Evolutionary conservation across 2,113 vertebrate species (phyloP), one percentile per base, ranked within the genome.

Genomic region (Cephalopholis sonnerati): DNA sequence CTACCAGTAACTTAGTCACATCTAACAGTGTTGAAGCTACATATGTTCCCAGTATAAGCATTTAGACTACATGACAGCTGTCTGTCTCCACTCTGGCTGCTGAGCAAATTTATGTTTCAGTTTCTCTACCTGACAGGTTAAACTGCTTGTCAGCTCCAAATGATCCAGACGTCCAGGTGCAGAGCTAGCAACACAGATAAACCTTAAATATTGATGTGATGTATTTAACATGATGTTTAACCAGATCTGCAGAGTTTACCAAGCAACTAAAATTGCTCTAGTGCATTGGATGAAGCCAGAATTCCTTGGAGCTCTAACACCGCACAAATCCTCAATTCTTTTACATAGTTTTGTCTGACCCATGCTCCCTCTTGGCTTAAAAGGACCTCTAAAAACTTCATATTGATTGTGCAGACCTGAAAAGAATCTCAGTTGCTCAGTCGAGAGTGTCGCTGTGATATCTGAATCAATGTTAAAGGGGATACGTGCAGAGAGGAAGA

Each of bases 351-450:
- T 79, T 27, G 24, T 13, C 7, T 70, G 32, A 53, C 29, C 17
- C 7, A 13, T 58, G 15, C 8, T 54, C 13, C 46, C 9, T 16
- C 61, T 10, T 48, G 22, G 41, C 68, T 57, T 25, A 36, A 4
- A 25, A n/a, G n/a, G 41, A 73, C 10, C 39, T 25, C 7, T 70
- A 41, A 61, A 79, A 70, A 27, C n/a, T n/a, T 44, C 2, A 70
- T 44, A 53, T 20, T 70, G 65, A 58, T 77, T 15, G n/a, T 15
- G 7, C 11, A 69, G 27, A 29, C 2, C 20, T 0, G 0, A 9
- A 24, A 46, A 39, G 16, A 51, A 16, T 57, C 25, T 66, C 0
- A 0, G 20, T 48, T 57, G 57, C 50, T 65, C 13, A 57, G 50
- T 36, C 0, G 2, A 22, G 46, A 36, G 36, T 27, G 50, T 17